These are phyloP conservation scores for Lichenostomus cassidix DNA, from an alignment of 2,113 vertebrate genomes.

Conservation along the genomic window DNA sequence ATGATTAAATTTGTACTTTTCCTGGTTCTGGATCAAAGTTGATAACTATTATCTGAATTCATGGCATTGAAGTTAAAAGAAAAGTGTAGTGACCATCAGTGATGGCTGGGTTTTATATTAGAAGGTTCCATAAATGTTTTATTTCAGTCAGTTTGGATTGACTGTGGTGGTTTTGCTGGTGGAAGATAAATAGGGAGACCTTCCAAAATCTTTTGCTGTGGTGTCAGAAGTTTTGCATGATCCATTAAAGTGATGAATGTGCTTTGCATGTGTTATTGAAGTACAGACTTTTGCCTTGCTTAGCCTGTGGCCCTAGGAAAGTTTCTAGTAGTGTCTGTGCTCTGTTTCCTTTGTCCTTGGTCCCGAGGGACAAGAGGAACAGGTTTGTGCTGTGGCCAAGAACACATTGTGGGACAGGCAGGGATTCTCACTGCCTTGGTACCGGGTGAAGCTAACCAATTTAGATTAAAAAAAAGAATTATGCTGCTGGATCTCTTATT, in stretches of 20 bases:
- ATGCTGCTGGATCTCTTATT: background rate
- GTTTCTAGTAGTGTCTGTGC: background rate
- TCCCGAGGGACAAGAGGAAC: background rate
- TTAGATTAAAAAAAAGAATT: background rate
- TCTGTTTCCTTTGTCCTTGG: background rate
- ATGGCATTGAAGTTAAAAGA: background rate
- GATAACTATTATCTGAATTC: background rate
- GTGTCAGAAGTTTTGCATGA: background rate
- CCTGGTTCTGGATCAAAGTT: constrained; percentile 19
- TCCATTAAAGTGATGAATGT: background rate
- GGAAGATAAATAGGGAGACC: background rate
- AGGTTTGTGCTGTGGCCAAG: background rate
- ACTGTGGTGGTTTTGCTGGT: background rate
- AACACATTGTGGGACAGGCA: background rate
- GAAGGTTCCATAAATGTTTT: background rate
- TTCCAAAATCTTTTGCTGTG: background rate
- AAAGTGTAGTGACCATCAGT: background rate
- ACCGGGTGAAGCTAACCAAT: background rate
- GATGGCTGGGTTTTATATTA: background rate
- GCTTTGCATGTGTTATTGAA: background rate
- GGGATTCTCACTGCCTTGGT: background rate
- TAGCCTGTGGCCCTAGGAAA: background rate
- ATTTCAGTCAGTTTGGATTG: background rate
- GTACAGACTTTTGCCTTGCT: background rate
- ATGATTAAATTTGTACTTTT: constrained; percentile 25